Conservation (phyloP, 2,888 invertebrate species). For the Pandemis heparana region DNA sequence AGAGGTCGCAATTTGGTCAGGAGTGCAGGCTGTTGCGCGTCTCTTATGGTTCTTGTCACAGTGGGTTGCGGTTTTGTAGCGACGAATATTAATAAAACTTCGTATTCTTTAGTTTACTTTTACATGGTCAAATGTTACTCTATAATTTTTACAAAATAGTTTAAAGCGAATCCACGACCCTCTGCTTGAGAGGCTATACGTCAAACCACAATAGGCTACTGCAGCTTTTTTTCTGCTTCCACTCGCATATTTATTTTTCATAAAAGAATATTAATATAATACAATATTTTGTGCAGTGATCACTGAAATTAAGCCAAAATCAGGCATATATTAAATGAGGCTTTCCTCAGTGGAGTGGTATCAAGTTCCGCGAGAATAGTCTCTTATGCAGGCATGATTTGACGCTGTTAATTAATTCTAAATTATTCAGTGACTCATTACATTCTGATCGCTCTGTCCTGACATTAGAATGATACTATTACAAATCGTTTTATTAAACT, state of each 20-base stretch:
- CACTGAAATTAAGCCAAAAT: too few species aligned
- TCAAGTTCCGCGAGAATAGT: not conserved
- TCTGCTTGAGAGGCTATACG: too few species aligned
- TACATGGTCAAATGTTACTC: not conserved
- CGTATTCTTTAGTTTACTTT: not conserved
- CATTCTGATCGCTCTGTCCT: conserved; percentile 33
- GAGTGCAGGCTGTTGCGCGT: conserved; percentile 52
- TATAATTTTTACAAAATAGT: not conserved
- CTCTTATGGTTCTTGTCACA: conserved; percentile 47
- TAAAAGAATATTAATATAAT: too few species aligned
- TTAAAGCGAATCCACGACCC: not conserved
- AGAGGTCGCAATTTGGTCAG: conserved; percentile 51
- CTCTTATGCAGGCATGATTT: not conserved
- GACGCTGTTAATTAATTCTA: conserved; percentile 43
- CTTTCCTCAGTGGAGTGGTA: not conserved
- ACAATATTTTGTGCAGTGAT: too few species aligned
- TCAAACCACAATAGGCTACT: too few species aligned
- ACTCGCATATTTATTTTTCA: too few species aligned
- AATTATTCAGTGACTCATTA: conserved; percentile 56
- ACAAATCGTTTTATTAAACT: conserved; percentile 51
- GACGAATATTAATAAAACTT: conserved; percentile 39
- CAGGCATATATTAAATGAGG: not conserved
- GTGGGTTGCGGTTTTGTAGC: conserved; percentile 46
- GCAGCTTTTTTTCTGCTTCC: too few species aligned
- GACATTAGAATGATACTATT: conserved; percentile 50